These are phyloP conservation scores for Parazoanthus atlanticus DNA, from an alignment of 92 coral and sea anemone species.

Conservation along the genomic window DNA sequence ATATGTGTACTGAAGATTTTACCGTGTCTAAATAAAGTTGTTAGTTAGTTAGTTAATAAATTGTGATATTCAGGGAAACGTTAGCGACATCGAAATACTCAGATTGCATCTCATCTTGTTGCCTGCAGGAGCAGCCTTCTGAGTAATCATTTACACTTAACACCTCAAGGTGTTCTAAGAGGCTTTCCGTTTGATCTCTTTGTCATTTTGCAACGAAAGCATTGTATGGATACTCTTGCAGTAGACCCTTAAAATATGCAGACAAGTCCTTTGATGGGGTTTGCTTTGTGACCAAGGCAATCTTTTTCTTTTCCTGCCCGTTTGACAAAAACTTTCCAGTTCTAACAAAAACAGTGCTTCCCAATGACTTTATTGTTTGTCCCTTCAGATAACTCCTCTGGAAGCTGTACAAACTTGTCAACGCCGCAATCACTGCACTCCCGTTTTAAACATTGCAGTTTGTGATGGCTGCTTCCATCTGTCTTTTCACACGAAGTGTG, in stretches of 20 bases:
- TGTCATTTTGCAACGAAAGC: slow-evolving; percentile 68
- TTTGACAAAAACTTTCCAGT: slow-evolving; percentile 62
- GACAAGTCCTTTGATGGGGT: slow-evolving; percentile 48
- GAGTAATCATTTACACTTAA: slow-evolving; percentile 52
- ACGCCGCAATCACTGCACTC: slow-evolving; percentile 63
- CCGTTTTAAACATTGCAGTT: slow-evolving; percentile 48
- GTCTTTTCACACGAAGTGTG: slow-evolving; percentile 49
- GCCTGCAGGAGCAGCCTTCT: slow-evolving; percentile 56
- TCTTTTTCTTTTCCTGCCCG: slow-evolving; percentile 63
- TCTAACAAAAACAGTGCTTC: slow-evolving; percentile 48
- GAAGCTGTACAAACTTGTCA: slow-evolving; percentile 48
- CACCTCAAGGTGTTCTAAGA: slow-evolving; percentile 58
- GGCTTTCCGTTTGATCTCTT: slow-evolving; percentile 56
- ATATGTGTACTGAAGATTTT: too few species aligned
- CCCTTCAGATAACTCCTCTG: slow-evolving; percentile 48
- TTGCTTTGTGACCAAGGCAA: slow-evolving; percentile 45
- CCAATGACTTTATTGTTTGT: slow-evolving; percentile 26
- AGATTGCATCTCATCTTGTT: slow-evolving; percentile 67
- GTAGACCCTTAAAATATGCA: slow-evolving; percentile 44
- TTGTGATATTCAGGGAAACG: slow-evolving; percentile 60
- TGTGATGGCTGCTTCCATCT: slow-evolving; percentile 42
- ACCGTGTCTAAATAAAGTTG: too few species aligned
- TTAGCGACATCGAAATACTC: slow-evolving; percentile 59
- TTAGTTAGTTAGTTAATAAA: too few species aligned
- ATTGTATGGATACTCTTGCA: slow-evolving; percentile 53